Percentiles rank a stretch among this genome's conserved stretches.
phyloP scores from a whole-genome alignment of 2,113 vertebrate genomes.

The Chlorodrepanis virens region DNA sequence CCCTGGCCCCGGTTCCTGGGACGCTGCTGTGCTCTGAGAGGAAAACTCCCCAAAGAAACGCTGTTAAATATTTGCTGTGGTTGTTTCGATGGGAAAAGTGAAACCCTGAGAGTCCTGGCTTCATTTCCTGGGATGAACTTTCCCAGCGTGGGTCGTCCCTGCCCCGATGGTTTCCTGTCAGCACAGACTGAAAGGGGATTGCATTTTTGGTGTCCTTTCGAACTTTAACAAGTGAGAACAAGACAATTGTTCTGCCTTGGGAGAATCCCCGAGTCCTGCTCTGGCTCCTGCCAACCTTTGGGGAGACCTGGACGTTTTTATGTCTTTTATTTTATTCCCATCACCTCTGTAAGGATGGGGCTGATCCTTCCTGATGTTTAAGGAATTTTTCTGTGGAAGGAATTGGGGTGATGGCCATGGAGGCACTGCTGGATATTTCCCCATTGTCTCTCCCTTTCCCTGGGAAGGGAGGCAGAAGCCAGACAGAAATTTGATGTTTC shows the following conservation, averaged over 20 bases:
- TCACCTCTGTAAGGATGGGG: background rate
- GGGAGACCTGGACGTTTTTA: background rate
- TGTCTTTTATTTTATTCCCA: background rate
- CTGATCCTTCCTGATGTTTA: background rate
- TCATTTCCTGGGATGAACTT: background rate
- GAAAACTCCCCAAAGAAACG: background rate
- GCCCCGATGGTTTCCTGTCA: background rate
- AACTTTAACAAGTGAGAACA: background rate
- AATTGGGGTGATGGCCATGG: fast-evolving
- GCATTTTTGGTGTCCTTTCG: background rate
- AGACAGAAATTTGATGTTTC: constrained; percentile 26
- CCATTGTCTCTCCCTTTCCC: background rate
- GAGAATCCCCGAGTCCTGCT: background rate
- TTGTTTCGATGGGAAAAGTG: background rate
- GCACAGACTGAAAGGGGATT: no score
- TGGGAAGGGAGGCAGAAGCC: background rate
- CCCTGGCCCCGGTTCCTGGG: background rate
- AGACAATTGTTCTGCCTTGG: background rate
- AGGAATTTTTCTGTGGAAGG: background rate
- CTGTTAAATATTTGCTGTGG: background rate
- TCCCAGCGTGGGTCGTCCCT: fast-evolving
- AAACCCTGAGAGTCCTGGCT: background rate
- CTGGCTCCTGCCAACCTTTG: no score
- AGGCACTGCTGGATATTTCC: background rate
- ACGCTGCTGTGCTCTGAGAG: background rate